Conservation (phyloP, 2,888 invertebrate genomes). For the Xylota sylvarum region DNA sequence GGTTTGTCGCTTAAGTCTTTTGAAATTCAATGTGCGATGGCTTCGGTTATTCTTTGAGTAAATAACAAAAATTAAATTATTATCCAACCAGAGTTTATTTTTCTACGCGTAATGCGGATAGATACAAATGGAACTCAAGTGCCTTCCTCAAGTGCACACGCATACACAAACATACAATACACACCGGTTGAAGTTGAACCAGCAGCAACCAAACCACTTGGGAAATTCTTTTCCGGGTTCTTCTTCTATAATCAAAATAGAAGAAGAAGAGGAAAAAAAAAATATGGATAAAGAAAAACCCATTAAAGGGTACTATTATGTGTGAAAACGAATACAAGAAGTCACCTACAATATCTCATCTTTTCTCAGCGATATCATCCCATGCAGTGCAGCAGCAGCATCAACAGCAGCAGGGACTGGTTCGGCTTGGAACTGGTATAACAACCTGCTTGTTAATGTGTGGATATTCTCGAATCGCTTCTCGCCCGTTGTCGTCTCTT, state of each 20-base stretch:
- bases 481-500: background rate
- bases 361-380: constrained; percentile 12
- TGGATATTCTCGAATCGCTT: constrained; percentile 3
- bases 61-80: constrained; percentile 42
- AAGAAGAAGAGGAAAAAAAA: constrained; percentile 6
- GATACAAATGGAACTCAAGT: background rate
- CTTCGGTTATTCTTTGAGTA: constrained; percentile 20
- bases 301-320: constrained; percentile 50
- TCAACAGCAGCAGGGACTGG: constrained; percentile 30
- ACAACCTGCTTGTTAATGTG: constrained; percentile 57
- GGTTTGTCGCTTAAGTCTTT: constrained; percentile 64
- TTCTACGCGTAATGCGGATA: constrained; percentile 14
- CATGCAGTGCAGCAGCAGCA: constrained; percentile 5
- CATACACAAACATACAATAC: too few species aligned
- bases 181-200: too few species aligned
- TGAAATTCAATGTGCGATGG: constrained; percentile 8
- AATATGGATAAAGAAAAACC: constrained; percentile 26
- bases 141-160: background rate
- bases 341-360: constrained; percentile 53
- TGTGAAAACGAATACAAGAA: constrained; percentile 70
- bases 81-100: constrained; percentile 9
- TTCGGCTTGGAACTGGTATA: constrained; percentile 48
- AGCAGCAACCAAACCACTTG: constrained; percentile 30
- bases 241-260: background rate
- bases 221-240: constrained; percentile 69